phyloP scores from a whole-genome alignment of 2,888 invertebrate species.

The Pteria penguin region DNA sequence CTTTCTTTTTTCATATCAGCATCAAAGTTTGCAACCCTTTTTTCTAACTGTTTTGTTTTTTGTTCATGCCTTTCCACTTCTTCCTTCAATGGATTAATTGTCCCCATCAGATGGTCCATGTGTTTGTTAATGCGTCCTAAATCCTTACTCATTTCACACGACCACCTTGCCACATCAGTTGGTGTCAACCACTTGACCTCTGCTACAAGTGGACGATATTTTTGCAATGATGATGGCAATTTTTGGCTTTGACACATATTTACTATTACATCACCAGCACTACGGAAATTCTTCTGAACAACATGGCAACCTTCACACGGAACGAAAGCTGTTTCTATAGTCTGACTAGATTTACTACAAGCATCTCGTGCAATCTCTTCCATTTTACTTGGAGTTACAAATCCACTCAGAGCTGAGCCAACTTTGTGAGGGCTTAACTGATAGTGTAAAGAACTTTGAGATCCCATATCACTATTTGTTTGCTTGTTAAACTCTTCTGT shows the following conservation, averaged over 20 bases:
- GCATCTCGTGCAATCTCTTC: constrained; percentile 68
- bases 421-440: constrained; percentile 31
- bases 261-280: constrained; percentile 71
- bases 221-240: constrained; percentile 75
- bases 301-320: constrained; percentile 79
- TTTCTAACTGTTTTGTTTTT: constrained; percentile 66
- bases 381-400: constrained; percentile 36
- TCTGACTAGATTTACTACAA: constrained; percentile 78
- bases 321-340: constrained; percentile 79
- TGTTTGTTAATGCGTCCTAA: constrained; percentile 73
- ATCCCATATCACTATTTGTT: constrained; percentile 22
- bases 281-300: constrained; percentile 76
- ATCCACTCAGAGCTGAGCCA: constrained; percentile 25
- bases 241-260: constrained; percentile 75
- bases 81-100: constrained; percentile 70
- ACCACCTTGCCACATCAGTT: constrained; percentile 77
- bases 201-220: constrained; percentile 69
- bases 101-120: constrained; percentile 62
- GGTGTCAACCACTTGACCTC: constrained; percentile 73
- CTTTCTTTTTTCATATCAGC: constrained; percentile 71
- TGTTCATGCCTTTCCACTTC: constrained; percentile 67
- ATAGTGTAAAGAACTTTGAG: constrained; percentile 23
- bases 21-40: constrained; percentile 64
- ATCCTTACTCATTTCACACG: constrained; percentile 77
- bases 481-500: constrained; percentile 24